Conservation (phyloP, 30 jellyfish, hydroid and myxozoan species). For the Cassiopea xamachana region DNA sequence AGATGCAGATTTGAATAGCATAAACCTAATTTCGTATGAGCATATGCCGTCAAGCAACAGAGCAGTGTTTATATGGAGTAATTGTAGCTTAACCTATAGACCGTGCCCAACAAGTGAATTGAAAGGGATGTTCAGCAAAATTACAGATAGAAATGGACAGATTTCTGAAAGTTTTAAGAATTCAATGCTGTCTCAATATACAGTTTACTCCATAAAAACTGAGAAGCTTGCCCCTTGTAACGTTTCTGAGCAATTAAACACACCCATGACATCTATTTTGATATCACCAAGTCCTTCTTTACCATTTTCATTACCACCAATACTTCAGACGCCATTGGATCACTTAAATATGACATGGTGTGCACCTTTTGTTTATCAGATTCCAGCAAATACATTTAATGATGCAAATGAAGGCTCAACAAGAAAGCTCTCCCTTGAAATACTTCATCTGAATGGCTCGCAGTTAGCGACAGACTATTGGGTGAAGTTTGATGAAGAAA, state of each 20-base stretch:
- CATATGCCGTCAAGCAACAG: conserved; percentile 24
- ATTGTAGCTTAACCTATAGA: conserved; percentile 75
- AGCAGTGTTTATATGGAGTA: conserved; percentile 75
- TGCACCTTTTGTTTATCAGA: conserved; percentile 48
- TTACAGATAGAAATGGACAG: conserved; percentile 21
- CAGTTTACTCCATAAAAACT: background rate
- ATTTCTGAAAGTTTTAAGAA: conserved; percentile 30
- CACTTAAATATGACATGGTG: conserved; percentile 58
- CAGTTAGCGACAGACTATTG: conserved; percentile 51
- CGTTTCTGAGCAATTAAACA: conserved; percentile 3
- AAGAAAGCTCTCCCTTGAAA: conserved; percentile 51
- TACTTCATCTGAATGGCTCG: conserved; percentile 29
- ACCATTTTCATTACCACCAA: conserved; percentile 11
- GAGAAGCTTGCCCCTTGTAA: conserved; percentile 60
- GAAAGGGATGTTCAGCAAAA: conserved; percentile 16
- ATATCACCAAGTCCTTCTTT: conserved; percentile 43
- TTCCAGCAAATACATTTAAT: conserved; percentile 53
- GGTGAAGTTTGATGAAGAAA: conserved; percentile 66
- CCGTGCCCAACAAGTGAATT: conserved; percentile 67
- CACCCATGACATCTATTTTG: background rate
- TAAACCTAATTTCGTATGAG: conserved; percentile 60
- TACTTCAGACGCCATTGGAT: conserved; percentile 25
- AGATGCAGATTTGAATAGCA: conserved; percentile 59
- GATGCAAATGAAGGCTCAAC: conserved; percentile 73
- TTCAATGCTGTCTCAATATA: conserved; percentile 76